Evolutionary conservation across 1,140 invertebrate species (phyloP).

Genomic region (Lucilia sericata): DNA sequence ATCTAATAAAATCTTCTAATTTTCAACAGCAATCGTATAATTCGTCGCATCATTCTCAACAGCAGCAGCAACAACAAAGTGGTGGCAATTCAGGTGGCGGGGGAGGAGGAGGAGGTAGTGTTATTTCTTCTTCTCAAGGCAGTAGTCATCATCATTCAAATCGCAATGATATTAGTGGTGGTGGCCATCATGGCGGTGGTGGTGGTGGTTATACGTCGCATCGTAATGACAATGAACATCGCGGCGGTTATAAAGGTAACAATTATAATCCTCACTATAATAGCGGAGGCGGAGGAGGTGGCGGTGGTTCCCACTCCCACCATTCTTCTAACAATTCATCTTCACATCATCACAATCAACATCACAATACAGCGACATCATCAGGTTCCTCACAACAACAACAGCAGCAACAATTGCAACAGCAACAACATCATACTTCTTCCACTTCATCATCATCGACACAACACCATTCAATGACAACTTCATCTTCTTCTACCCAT

Average conservation of each 20-base stretch:
- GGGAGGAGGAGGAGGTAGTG: conserved; percentile 41
- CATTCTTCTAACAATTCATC: conserved; percentile 52
- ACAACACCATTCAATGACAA: conserved; percentile 31
- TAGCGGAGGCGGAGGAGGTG: conserved; percentile 45
- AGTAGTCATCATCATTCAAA: conserved; percentile 48
- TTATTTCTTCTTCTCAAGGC: conserved; percentile 33
- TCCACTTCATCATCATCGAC: conserved; percentile 50
- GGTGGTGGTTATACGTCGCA: conserved; percentile 54
- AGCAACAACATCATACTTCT: conserved; percentile 50
- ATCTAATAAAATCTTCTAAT: conserved; percentile 49
- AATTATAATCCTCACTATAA: conserved; percentile 64
- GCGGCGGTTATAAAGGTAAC: conserved; percentile 65
- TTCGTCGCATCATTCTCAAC: conserved; percentile 54
- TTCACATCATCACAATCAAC: conserved; percentile 44
- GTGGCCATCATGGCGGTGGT: conserved; percentile 48
- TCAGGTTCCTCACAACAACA: conserved; percentile 46
- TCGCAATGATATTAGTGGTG: conserved; percentile 51
- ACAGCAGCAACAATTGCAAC: conserved; percentile 48
- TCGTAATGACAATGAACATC: conserved; percentile 59
- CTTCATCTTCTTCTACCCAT: conserved; percentile 45
- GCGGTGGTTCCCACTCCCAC: conserved; percentile 52
- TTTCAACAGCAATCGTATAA: conserved; percentile 56
- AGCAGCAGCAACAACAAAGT: conserved; percentile 56
- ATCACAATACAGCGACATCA: conserved; percentile 19
- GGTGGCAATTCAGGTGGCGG: conserved; percentile 32